A percentile compares a stretch with the other conserved stretches of the same genome.
Evolutionary conservation across 2,888 invertebrate genomes (phyloP).

Genomic region (Myopa tessellatipennis): DNA sequence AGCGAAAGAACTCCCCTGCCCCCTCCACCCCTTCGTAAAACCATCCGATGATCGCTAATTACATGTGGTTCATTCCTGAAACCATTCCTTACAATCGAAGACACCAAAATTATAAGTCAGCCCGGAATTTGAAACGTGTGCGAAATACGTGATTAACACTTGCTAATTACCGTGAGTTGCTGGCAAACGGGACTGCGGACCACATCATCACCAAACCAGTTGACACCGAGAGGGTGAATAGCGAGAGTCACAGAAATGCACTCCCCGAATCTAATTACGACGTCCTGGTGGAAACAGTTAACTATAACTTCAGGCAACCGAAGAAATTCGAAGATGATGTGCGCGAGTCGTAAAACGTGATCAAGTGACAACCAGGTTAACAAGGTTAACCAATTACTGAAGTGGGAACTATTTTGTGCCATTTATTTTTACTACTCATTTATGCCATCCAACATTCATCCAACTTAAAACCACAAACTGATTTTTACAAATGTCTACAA

Average conservation of each 20-base stretch:
- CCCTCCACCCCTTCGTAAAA: no score
- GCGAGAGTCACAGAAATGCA: background rate
- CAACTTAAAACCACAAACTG: no score
- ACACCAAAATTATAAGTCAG: slow-evolving; percentile 24
- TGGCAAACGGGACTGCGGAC: background rate
- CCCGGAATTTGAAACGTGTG: slow-evolving; percentile 29
- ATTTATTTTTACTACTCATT: no score
- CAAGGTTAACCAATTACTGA: no score
- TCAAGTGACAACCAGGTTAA: slow-evolving; percentile 35
- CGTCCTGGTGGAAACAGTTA: no score
- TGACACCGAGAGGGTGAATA: background rate
- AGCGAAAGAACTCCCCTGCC: background rate
- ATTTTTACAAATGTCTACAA: no score
- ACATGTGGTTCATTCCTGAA: no score
- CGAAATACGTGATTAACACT: slow-evolving; percentile 28
- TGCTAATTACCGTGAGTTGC: slow-evolving; percentile 14
- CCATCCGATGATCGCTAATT: no score
- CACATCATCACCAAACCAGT: no score
- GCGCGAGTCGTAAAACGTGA: slow-evolving; percentile 42
- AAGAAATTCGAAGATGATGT: background rate
- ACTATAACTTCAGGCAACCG: background rate
- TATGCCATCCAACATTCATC: no score
- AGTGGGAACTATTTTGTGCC: no score
- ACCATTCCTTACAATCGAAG: background rate
- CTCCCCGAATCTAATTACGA: background rate